phyloP scores from a whole-genome alignment of 2,888 invertebrate species.

The Encarsia formosa region DNA sequence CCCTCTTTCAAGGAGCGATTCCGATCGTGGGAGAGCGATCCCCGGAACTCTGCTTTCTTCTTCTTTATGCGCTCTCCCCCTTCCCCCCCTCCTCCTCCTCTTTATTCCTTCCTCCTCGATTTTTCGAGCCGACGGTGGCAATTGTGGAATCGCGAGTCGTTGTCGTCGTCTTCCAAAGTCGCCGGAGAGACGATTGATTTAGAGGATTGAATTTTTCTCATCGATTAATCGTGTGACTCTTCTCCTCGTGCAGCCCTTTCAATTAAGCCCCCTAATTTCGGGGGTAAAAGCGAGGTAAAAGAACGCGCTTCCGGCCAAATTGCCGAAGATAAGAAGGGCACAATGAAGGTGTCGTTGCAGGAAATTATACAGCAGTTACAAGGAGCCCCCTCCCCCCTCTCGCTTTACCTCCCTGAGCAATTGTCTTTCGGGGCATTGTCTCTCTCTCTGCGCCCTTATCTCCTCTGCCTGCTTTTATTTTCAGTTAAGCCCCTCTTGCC shows the following conservation, averaged over 20 bases:
- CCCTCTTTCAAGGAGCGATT: constrained; percentile 33
- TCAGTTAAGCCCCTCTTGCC: not conserved
- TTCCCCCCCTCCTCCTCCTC: constrained; percentile 21
- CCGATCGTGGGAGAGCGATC: constrained; percentile 38
- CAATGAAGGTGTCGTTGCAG: constrained; percentile 54
- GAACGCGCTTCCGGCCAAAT: constrained; percentile 17
- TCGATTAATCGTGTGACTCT: not conserved
- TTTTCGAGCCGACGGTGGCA: constrained; percentile 13
- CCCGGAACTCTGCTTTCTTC: constrained; percentile 25
- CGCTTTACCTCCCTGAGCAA: constrained; percentile 44
- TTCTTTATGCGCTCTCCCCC: constrained; percentile 7
- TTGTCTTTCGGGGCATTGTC: constrained; percentile 41
- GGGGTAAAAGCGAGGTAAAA: too few relatives aligned
- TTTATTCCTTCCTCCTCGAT: constrained; percentile 17
- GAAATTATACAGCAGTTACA: constrained; percentile 53
- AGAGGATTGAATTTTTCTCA: too few relatives aligned
- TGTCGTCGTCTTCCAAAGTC: not conserved
- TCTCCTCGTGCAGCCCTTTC: not conserved
- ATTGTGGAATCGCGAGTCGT: constrained; percentile 14
- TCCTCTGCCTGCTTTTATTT: constrained; percentile 7
- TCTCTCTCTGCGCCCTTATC: constrained; percentile 13
- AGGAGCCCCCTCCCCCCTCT: constrained; percentile 29
- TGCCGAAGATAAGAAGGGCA: constrained; percentile 46
- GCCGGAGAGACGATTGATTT: too few relatives aligned
- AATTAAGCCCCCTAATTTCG: too few relatives aligned